phyloP scores from a whole-genome alignment of 2,113 vertebrate genomes.

The Sarotherodon lohbergeri region DNA sequence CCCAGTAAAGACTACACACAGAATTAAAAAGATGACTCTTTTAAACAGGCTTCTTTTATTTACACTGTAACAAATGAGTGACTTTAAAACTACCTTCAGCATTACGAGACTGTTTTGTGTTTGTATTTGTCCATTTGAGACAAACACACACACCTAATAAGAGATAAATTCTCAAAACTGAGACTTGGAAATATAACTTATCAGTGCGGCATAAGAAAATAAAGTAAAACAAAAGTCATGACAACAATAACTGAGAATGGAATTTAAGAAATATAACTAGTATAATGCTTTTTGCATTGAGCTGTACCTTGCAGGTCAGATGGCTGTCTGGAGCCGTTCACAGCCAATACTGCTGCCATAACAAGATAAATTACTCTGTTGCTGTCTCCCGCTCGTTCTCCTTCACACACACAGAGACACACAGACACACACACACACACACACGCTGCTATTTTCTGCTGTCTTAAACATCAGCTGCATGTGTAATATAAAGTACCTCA shows the following conservation, averaged over 20 bases:
- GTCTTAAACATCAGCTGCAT: neutral
- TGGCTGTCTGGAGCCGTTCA: conserved; percentile 4
- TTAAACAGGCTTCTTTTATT: neutral
- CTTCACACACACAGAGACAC: neutral
- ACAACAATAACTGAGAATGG: neutral
- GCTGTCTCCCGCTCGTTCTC: neutral
- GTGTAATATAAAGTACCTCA: conserved; percentile 6
- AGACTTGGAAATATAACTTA: neutral
- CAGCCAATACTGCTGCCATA: conserved; percentile 34
- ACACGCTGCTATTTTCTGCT: neutral
- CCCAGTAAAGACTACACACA: neutral
- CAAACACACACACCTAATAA: neutral
- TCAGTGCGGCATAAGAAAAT: neutral
- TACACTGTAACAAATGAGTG: neutral
- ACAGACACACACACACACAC: neutral
- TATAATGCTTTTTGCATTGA: neutral
- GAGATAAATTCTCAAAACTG: neutral
- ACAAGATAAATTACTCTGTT: conserved; percentile 45
- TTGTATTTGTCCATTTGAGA: neutral
- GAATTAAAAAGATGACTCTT: neutral
- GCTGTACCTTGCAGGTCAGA: conserved; percentile 14
- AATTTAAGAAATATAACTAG: neutral
- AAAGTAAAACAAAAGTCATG: neutral
- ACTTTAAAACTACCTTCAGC: neutral
- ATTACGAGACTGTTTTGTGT: neutral